Percentiles rank a stretch among this genome's conserved stretches.
Evolutionary conservation across 2,888 invertebrate species (phyloP).

Genomic region (Agrotis segetum): DNA sequence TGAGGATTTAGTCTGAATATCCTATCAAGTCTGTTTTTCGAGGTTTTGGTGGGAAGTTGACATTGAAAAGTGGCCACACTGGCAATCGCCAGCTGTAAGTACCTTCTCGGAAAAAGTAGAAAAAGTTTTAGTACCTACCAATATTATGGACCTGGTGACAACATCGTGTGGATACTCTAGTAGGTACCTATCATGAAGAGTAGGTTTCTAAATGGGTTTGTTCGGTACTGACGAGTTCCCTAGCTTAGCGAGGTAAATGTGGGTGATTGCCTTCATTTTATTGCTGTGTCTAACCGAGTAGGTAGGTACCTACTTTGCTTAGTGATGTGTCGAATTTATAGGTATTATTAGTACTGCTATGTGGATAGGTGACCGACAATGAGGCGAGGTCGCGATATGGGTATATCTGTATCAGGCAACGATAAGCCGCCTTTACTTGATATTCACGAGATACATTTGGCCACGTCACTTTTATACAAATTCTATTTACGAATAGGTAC

Average conservation of each 20-base stretch:
- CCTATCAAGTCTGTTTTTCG: not conserved
- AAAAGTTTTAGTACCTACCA: not conserved
- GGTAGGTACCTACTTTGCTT: not conserved
- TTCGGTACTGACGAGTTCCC: not conserved
- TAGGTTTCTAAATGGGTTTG: not conserved
- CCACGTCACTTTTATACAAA: conserved; percentile 34
- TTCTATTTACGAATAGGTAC: conserved; percentile 10
- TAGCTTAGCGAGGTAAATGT: not conserved
- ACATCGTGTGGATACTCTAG: not conserved
- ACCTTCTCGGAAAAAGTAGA: not conserved
- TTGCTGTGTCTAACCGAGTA: not conserved
- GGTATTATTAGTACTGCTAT: conserved; percentile 32
- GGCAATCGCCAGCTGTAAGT: not conserved
- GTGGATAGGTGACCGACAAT: conserved; percentile 46
- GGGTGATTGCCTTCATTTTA: not conserved
- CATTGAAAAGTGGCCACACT: not conserved
- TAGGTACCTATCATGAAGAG: not conserved
- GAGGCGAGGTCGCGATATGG: conserved; percentile 36
- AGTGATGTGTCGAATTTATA: conserved; percentile 6
- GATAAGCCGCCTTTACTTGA: conserved; percentile 32
- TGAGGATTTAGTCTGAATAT: not conserved
- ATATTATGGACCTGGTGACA: not conserved
- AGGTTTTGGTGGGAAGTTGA: not conserved
- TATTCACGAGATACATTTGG: conserved; percentile 42
- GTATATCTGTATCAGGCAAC: conserved; percentile 30